Conservation (phyloP, 2,797 vertebrate genomes). For the Cuculus canorus region DNA sequence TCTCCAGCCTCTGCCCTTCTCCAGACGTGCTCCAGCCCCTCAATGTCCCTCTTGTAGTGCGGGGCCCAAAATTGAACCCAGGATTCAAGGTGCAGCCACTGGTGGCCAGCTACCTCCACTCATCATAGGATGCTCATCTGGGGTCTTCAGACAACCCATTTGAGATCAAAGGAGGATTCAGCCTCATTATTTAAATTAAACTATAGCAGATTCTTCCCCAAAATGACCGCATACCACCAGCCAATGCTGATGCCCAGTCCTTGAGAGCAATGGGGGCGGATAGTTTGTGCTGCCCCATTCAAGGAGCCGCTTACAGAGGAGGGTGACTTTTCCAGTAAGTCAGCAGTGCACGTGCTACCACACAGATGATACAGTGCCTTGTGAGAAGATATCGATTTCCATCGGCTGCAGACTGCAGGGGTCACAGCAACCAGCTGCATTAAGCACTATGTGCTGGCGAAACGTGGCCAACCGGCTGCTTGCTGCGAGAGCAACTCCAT, state of each 20-base stretch:
- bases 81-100: background rate
- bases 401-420: rapidly evolving
- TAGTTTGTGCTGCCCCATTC: background rate
- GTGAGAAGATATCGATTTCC: background rate
- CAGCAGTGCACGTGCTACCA: background rate
- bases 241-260: background rate
- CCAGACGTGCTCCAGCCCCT: too few species aligned
- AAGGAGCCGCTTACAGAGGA: background rate
- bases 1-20: too few species aligned
- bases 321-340: background rate
- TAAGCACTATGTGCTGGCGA: background rate
- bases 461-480: rapidly evolving
- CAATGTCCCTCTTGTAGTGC: too few species aligned
- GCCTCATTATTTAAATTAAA: background rate
- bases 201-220: background rate
- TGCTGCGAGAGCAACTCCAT: background rate
- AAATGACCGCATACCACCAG: background rate
- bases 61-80: too few species aligned
- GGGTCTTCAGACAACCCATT: background rate
- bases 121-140: background rate
- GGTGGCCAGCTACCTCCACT: background rate
- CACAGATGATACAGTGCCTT: background rate
- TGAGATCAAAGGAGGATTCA: background rate
- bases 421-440: background rate
- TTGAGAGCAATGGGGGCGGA: background rate